Percentiles rank a stretch among this genome's conserved stretches.
Conservation (phyloP, 2,797 vertebrate species). For the Merluccius polli region DNA sequence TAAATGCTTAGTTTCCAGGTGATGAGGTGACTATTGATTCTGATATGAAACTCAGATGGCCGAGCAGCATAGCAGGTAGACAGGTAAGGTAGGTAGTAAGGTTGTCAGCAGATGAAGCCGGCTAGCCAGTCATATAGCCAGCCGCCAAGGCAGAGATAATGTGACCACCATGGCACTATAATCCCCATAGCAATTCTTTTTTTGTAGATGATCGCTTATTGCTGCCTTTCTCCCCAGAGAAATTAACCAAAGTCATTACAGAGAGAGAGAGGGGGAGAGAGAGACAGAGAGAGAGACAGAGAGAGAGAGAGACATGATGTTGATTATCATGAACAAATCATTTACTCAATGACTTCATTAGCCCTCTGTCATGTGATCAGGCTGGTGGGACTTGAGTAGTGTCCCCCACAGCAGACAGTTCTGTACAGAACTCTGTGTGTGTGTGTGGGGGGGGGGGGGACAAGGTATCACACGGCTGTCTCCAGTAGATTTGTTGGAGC, state of each 20-base stretch:
- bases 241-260: slow-evolving; percentile 61
- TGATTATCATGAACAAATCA: slow-evolving; percentile 49
- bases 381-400: slow-evolving; percentile 14
- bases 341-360: slow-evolving; percentile 44
- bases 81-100: neutral
- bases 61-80: slow-evolving; percentile 31
- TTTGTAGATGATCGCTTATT: slow-evolving; percentile 66
- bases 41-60: slow-evolving; percentile 1
- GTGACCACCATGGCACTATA: slow-evolving; percentile 10
- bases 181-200: slow-evolving; percentile 52
- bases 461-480: neutral
- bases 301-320: slow-evolving; percentile 32
- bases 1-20: neutral
- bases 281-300: slow-evolving; percentile 9
- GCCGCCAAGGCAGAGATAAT: neutral
- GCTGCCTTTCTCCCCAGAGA: slow-evolving; percentile 53
- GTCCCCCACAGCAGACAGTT: neutral
- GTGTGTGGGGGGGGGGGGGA: too few relatives aligned
- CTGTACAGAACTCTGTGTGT: neutral
- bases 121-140: neutral
- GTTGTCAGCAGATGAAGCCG: neutral
- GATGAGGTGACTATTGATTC: neutral
- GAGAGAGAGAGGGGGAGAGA: slow-evolving; percentile 5
- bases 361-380: slow-evolving; percentile 30
- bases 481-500: neutral